Conservation (phyloP, 1,140 invertebrate species). For the Halictus rubicundus region DNA sequence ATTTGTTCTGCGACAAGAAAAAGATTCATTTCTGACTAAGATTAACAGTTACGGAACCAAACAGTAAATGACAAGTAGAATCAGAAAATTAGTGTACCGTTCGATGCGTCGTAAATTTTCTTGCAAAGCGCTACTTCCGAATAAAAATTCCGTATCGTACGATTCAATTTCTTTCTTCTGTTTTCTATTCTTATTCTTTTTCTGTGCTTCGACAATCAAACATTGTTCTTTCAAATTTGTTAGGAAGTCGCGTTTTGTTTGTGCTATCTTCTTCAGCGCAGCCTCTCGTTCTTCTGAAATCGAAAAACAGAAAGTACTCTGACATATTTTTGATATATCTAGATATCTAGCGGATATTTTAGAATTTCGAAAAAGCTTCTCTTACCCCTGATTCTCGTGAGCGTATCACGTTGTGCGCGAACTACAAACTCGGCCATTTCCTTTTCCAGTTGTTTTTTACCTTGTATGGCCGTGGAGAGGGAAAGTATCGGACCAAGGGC, state of each 20-base stretch:
- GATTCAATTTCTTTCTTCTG: conserved; percentile 38
- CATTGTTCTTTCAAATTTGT: conserved; percentile 78
- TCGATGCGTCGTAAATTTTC: conserved; percentile 51
- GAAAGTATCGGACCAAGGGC: conserved; percentile 68
- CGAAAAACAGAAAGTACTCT: not conserved
- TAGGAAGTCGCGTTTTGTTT: conserved; percentile 73
- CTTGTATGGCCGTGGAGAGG: conserved; percentile 69
- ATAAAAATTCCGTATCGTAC: not conserved
- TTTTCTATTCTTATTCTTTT: conserved; percentile 76
- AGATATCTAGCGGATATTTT: no score
- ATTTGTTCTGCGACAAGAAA: conserved; percentile 72
- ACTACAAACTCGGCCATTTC: conserved; percentile 68
- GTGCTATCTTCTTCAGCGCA: conserved; percentile 72
- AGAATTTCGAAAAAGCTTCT: not conserved
- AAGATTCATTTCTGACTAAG: not conserved
- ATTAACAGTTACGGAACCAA: not conserved
- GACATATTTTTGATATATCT: no score
- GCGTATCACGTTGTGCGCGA: conserved; percentile 68
- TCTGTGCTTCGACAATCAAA: conserved; percentile 75
- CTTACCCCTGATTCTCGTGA: conserved; percentile 68
- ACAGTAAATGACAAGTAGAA: not conserved
- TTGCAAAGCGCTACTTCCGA: conserved; percentile 52
- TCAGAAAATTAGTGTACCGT: conserved; percentile 63
- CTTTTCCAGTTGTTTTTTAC: conserved; percentile 67
- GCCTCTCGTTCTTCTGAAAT: conserved; percentile 73